Conservation (phyloP, 2,888 invertebrate species). For the Hartigia nigra region DNA sequence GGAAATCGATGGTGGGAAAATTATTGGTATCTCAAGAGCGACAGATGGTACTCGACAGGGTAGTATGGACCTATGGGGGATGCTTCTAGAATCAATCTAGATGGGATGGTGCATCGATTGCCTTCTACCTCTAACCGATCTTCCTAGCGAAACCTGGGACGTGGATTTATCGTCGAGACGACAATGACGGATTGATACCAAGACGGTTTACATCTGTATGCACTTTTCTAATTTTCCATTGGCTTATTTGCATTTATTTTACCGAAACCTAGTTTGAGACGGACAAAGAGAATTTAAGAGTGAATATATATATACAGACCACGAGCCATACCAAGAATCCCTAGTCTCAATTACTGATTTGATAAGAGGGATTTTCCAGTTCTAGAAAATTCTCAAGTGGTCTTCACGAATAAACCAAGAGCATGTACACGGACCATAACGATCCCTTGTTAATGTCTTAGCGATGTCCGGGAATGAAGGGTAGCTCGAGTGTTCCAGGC, state of each 20-base stretch:
- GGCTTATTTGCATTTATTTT: background rate
- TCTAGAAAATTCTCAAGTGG: constrained; percentile 43
- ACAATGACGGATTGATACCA: background rate
- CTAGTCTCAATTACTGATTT: background rate
- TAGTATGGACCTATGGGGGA: background rate
- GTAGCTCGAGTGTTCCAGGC: constrained; percentile 52
- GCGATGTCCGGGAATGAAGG: constrained; percentile 45
- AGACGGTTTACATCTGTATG: background rate
- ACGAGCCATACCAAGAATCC: background rate
- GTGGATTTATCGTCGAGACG: background rate
- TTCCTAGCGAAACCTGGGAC: background rate
- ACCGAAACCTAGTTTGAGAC: background rate
- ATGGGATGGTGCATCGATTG: background rate
- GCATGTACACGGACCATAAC: constrained; percentile 50
- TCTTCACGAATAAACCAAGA: constrained; percentile 38
- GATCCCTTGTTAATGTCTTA: constrained; percentile 63
- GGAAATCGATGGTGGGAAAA: constrained; percentile 18
- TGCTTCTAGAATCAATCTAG: background rate
- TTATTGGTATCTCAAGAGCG: background rate
- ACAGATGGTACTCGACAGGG: background rate
- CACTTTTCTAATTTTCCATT: background rate
- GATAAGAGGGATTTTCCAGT: constrained; percentile 36
- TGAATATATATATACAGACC: background rate
- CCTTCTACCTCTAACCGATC: background rate
- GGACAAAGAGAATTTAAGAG: background rate